Conservation (phyloP, 2,113 vertebrate species). For the Melanerpes formicivorus region DNA sequence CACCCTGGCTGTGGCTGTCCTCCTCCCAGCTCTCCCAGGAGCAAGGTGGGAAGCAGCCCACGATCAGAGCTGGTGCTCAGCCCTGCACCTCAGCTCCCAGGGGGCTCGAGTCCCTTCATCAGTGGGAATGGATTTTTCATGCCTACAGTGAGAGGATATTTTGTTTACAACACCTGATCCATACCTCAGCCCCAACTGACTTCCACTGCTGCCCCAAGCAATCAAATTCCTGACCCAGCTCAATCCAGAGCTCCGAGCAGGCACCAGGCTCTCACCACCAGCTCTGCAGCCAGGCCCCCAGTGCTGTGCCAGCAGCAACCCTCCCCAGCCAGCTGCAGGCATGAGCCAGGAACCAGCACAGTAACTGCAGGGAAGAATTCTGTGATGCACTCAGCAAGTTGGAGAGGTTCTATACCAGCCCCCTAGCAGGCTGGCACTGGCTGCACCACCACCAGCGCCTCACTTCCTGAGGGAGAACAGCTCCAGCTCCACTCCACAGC, state of each 20-base stretch:
- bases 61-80: rapidly evolving
- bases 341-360: background rate
- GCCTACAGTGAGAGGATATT: background rate
- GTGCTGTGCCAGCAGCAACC: background rate
- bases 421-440: too few relatives aligned
- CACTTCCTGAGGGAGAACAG: background rate
- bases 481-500: background rate
- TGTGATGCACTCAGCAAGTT: too few relatives aligned
- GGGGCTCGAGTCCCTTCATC: background rate
- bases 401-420: background rate
- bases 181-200: rapidly evolving
- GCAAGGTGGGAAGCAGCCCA: background rate
- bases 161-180: background rate
- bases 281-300: background rate
- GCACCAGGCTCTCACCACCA: rapidly evolving
- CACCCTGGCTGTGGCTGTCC: rapidly evolving
- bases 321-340: background rate
- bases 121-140: too few relatives aligned
- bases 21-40: background rate
- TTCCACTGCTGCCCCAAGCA: background rate
- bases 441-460: too few relatives aligned
- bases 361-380: background rate
- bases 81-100: background rate
- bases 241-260: background rate
- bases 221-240: background rate